Evolutionary conservation across 2,113 vertebrate genomes (phyloP), one percentile per base, ranked within the genome.

Genomic region (Sinocyclocheilus maitianheensis): DNA sequence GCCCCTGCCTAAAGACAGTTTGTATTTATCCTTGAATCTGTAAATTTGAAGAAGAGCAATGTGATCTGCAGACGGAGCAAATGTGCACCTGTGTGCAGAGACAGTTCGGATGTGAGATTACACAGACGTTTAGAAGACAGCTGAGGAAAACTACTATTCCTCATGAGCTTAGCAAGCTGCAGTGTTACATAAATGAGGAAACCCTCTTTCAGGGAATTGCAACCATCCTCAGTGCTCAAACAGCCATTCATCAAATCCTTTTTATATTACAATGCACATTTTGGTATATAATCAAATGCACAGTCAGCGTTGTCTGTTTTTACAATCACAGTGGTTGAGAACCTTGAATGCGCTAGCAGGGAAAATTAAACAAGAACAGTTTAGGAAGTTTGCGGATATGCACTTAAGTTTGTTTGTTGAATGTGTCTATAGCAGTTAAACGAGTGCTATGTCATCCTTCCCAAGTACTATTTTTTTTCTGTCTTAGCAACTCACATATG

Each of bases 331-430:
- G 58, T n/a, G 77, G n/a, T 80, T 81, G 76, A 72, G 74, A 88
- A 83, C 51, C 67, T 81, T 22, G 40, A 18, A 71, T 46, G 58
- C 30, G 37, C 67, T 81, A 63, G n/a, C 51, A 43, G 30, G 46
- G 43, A 84, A 87, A 87, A 65, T 43, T 60, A 83, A 87, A 85
- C 78, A 78, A 43, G 43, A 30, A 72, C 20, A 24, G 26, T 58
- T 58, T n/a, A 85, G 37, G 82, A 83, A 65, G 60, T 72, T 26
- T 86, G 55, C 85, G 85, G 84, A 69, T 86, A 84, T 81, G 60
- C 60, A 65, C 84, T 83, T 71, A 72, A 26, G 40, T 71, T 84
- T 90, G 87, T 88, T 91, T 87, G 84, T 87, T 90, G 85, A 89
- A 90, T 48, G 26, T 90, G 88, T 89, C 85, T 46, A 69, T 67